phyloP scores from a whole-genome alignment of 2,888 invertebrate genomes.

The Busseola fusca region DNA sequence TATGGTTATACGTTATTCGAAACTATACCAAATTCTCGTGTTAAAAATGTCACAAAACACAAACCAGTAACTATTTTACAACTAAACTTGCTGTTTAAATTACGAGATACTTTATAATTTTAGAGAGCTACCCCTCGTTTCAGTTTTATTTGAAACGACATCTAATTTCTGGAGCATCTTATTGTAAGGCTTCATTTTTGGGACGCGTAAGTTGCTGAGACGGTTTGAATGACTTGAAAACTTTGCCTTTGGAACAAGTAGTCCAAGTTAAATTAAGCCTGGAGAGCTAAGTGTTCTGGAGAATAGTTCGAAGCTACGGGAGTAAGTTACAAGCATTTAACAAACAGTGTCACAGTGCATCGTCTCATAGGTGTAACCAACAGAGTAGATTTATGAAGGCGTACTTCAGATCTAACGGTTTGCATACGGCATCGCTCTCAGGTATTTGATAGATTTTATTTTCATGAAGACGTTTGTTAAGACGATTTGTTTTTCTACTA shows the following conservation, averaged over 20 bases:
- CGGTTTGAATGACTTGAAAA: conserved; percentile 29
- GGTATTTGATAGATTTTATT: neutral
- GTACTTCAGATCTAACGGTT: neutral
- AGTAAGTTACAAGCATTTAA: neutral
- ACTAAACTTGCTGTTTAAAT: neutral
- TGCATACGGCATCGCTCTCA: neutral
- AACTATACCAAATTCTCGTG: neutral
- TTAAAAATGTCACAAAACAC: neutral
- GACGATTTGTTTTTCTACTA: neutral
- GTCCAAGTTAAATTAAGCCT: conserved; percentile 29
- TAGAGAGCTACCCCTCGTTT: neutral
- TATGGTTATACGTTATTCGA: neutral
- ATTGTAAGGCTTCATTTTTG: conserved; percentile 22
- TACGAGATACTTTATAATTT: conserved; percentile 6
- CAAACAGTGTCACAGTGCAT: neutral
- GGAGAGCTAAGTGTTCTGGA: conserved; percentile 6
- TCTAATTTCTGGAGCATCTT: conserved; percentile 24
- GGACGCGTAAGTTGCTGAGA: conserved; percentile 25
- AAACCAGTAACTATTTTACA: neutral
- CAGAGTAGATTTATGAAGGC: neutral
- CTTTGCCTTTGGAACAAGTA: conserved; percentile 23
- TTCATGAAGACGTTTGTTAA: neutral
- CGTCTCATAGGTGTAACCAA: neutral
- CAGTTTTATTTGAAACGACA: conserved; percentile 13
- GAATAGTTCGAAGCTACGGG: conserved; percentile 1